A percentile compares a stretch with the other conserved stretches of the same genome.
These are phyloP conservation scores for Neocloeon triangulifer DNA, from an alignment of 1,140 invertebrate genomes.

Conservation along the genomic window DNA sequence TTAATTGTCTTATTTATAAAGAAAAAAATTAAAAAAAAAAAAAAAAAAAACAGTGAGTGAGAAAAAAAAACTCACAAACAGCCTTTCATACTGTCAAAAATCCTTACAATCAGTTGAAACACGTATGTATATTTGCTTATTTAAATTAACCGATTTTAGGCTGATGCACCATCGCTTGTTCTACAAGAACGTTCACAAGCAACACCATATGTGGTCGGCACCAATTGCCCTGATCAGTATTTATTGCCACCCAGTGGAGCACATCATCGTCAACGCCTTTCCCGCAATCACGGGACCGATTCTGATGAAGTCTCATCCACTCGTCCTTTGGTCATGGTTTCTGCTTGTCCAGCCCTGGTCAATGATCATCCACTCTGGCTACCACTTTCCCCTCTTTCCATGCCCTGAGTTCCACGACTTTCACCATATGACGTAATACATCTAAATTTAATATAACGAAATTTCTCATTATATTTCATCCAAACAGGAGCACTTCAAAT, in stretches of 20 bases:
- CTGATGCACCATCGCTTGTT: conserved; percentile 19
- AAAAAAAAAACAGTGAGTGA: too few species aligned
- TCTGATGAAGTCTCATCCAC: conserved; percentile 17
- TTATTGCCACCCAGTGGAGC: conserved; percentile 32
- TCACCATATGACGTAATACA: too few species aligned
- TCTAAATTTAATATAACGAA: too few species aligned
- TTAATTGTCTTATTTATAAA: too few species aligned
- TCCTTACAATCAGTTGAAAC: too few species aligned
- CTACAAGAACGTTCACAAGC: conserved; percentile 24
- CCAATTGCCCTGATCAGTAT: conserved; percentile 22
- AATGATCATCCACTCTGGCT: conserved; percentile 28
- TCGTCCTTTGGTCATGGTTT: conserved; percentile 22
- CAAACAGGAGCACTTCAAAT: conserved; percentile 20
- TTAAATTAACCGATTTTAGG: too few species aligned
- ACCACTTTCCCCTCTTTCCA: conserved; percentile 29
- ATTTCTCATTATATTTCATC: too few species aligned
- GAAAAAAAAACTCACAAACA: too few species aligned
- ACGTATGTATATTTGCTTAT: too few species aligned
- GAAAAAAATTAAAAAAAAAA: too few species aligned
- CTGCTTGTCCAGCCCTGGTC: conserved; percentile 22
- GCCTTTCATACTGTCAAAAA: too few species aligned
- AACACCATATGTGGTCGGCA: conserved; percentile 18
- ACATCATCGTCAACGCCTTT: conserved; percentile 25
- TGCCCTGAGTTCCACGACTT: conserved; percentile 32
- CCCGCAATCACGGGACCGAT: conserved; percentile 23